Percentiles rank a stretch among this genome's conserved stretches.
phyloP scores from a whole-genome alignment of 2,113 vertebrate genomes.

The Prunella fulvescens region DNA sequence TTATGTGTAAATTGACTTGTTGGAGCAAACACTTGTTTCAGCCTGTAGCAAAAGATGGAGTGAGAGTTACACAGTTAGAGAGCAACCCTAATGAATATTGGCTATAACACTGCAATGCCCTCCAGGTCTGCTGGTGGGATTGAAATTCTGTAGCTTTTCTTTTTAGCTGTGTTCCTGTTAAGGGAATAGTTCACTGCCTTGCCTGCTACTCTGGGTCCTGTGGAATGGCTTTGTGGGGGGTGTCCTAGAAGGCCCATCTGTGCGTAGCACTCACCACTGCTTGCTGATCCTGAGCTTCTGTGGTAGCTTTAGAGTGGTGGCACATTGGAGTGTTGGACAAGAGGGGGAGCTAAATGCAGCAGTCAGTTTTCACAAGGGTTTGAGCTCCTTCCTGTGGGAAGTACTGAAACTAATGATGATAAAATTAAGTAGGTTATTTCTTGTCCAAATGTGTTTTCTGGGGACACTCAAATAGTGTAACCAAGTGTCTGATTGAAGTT shows the following conservation, averaged over 20 bases:
- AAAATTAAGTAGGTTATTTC: background rate
- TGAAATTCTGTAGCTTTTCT: background rate
- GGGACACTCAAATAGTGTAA: background rate
- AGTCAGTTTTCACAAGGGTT: background rate
- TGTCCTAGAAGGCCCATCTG: fast-evolving
- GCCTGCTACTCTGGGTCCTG: fast-evolving
- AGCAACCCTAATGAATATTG: background rate
- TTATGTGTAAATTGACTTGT: background rate
- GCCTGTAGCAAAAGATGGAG: background rate
- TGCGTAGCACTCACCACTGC: background rate
- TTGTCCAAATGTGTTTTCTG: background rate
- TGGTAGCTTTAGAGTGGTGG: background rate
- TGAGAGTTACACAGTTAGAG: background rate
- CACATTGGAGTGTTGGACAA: background rate
- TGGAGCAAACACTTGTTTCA: background rate
- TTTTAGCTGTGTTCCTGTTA: background rate
- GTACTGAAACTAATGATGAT: background rate
- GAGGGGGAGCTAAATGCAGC: background rate
- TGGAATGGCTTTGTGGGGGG: fast-evolving
- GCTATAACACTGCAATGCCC: background rate
- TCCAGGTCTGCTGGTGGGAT: background rate
- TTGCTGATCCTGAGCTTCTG: background rate
- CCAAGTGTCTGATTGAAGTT: background rate
- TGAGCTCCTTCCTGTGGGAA: background rate
- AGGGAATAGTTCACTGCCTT: background rate